Base-by-base conservation (phyloP, 2,888 invertebrate species). In the Papilio protenor region DNA sequence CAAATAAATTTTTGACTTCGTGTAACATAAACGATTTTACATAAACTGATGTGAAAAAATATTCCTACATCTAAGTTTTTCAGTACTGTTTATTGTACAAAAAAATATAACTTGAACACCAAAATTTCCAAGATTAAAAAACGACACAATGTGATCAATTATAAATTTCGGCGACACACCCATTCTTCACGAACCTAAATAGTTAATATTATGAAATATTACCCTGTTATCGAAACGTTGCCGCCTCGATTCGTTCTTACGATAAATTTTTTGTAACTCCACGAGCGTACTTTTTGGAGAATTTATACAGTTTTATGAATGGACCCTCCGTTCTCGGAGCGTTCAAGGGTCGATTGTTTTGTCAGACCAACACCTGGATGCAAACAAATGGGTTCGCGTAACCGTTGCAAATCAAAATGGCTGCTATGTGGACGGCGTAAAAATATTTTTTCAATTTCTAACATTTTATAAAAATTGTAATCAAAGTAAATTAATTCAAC, bases 161-260 rank as follows among this genome's bases (percentile, higher is more conserved):
- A 90, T 83, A 86, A 87, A 87, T 89, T 88, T 88, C 88, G 84
- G 84, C 83, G 88, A 89, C 89, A 90, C 91, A 89, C 91, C 93
- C 90, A 93, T 93, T 93, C 87, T 91, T 92, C 90, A 88, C 89
- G 88, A 86, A 87, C 84, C 84, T 88, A 90, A 91, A 92, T 92
- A 90, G 93, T 92, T 93, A 94, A 92, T 92, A 89, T 92, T 91
- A 90, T 94, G 90, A 94, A 93, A 92, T 94, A 94, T 93, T 91
- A 90, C 85, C 89, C 85, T 79, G 87, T 82, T 88, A 91, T 92
- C 88, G 89, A 81, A 87, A 86, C 87, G 83, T 84, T 81, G 84
- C 85, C 87, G 87, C 86, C 84, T 87, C 83, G 81, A 80, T 79
- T 79, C 79, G 80, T 83, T 80, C 80, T 81, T 84, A 84, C 78